Percentiles rank a stretch among this genome's conserved stretches.
phyloP scores from a whole-genome alignment of 2,113 vertebrate species.

The Gymnarchus niloticus region DNA sequence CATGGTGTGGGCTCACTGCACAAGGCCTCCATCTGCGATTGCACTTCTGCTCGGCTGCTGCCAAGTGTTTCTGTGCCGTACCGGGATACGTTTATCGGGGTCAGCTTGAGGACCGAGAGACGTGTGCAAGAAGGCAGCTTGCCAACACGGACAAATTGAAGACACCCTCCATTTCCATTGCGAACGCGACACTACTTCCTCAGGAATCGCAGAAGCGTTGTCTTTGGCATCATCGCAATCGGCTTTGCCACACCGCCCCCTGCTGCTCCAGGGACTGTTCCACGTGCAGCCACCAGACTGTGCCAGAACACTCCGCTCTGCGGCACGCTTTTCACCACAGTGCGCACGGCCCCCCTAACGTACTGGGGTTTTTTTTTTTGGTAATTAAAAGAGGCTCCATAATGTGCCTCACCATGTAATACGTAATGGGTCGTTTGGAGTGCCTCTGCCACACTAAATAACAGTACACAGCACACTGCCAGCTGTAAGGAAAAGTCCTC shows the following conservation, averaged over 20 bases:
- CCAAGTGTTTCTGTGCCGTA: background rate
- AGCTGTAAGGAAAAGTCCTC: slow-evolving; percentile 44
- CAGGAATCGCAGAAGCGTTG: background rate
- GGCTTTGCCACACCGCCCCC: slow-evolving; percentile 45
- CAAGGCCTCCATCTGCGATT: slow-evolving; percentile 7
- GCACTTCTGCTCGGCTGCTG: background rate
- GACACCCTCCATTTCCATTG: too few species aligned
- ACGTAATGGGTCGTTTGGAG: slow-evolving; percentile 25
- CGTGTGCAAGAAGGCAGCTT: too few species aligned
- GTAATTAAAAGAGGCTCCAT: slow-evolving; percentile 21
- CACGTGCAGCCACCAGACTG: background rate
- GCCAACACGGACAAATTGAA: too few species aligned
- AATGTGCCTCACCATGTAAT: slow-evolving; percentile 7
- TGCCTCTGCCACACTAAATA: slow-evolving; percentile 47
- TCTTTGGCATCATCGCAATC: background rate
- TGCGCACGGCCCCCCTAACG: background rate
- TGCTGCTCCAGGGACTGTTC: slow-evolving; percentile 40
- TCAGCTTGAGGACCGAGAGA: too few species aligned
- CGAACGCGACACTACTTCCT: too few species aligned
- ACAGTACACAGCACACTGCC: slow-evolving; percentile 44
- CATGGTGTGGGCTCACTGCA: background rate
- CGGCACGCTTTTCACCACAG: background rate
- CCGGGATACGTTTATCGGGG: background rate
- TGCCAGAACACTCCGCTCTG: background rate
- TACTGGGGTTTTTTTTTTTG: slow-evolving; percentile 5